Conservation (phyloP, 2,113 vertebrate species). For the Hemibagrus wyckioides region DNA sequence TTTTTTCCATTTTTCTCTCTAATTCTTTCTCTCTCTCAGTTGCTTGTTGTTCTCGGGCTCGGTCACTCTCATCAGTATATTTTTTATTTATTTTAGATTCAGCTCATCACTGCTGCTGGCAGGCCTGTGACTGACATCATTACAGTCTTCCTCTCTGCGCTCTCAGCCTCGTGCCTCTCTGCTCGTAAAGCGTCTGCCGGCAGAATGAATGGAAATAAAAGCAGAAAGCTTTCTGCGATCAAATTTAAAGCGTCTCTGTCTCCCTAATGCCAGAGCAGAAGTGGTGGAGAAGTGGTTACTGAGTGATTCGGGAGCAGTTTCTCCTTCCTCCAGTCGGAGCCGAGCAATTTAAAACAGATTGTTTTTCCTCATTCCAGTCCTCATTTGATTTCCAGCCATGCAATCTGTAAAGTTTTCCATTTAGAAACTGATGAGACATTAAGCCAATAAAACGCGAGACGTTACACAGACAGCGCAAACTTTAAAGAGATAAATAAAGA, state of each 20-base stretch:
- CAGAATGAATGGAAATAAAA: conserved; percentile 15
- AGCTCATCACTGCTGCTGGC: neutral
- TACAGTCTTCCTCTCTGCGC: neutral
- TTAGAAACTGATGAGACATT: no score
- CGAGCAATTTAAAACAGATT: neutral
- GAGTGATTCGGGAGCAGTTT: neutral
- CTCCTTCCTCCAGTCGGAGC: neutral
- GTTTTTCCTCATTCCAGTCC: neutral
- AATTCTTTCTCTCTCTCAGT: neutral
- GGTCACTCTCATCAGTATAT: neutral
- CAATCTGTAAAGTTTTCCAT: neutral
- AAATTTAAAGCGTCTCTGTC: neutral
- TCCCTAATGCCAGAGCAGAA: neutral
- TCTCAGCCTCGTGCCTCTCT: neutral
- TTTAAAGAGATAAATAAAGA: neutral
- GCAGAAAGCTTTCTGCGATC: neutral
- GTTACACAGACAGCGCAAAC: neutral
- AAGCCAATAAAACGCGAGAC: neutral
- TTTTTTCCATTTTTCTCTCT: neutral
- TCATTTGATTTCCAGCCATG: neutral
- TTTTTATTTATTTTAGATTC: neutral
- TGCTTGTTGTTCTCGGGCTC: neutral
- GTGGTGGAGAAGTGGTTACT: neutral
- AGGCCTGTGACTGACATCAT: neutral
- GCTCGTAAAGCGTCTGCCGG: neutral